Evolutionary conservation across 2,888 invertebrate species (phyloP).

Genomic region (Orthosia gothica): DNA sequence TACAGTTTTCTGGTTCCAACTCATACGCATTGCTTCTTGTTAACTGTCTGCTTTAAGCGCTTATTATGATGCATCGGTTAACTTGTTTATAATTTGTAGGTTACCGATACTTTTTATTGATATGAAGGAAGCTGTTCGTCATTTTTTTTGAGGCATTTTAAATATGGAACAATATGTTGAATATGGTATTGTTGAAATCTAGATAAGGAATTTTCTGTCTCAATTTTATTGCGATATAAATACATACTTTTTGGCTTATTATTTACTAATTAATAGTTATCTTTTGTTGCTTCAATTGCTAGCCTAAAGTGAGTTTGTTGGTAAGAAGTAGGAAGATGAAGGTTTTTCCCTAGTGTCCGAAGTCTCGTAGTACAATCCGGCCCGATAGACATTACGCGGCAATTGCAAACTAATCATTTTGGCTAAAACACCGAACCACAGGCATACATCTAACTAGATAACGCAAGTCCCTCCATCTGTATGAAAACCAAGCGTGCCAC

Average conservation of each 20-base stretch:
- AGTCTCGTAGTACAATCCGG: too few species aligned
- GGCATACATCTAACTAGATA: too few species aligned
- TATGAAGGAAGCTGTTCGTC: background rate
- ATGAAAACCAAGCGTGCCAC: too few species aligned
- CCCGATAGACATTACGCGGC: too few species aligned
- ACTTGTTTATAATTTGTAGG: slow-evolving; percentile 36
- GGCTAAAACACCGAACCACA: too few species aligned
- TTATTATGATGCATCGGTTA: slow-evolving; percentile 40
- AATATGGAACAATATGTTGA: background rate
- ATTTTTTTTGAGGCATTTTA: background rate
- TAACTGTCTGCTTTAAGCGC: slow-evolving; percentile 44
- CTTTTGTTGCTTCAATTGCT: background rate
- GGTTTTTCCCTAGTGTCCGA: too few species aligned
- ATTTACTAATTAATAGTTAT: too few species aligned
- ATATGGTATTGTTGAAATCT: background rate
- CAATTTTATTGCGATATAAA: background rate
- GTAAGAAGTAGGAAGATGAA: too few species aligned
- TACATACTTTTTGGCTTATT: too few species aligned
- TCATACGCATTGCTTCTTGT: slow-evolving; percentile 61
- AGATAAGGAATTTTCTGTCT: background rate
- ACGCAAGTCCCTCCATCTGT: too few species aligned
- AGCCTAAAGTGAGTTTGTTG: too few species aligned
- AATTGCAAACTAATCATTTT: too few species aligned
- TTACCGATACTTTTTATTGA: slow-evolving; percentile 23
- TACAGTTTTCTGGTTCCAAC: slow-evolving; percentile 68